Base-by-base conservation (phyloP, 2,888 invertebrate genomes). In the Tanytarsus gracilentus region DNA sequence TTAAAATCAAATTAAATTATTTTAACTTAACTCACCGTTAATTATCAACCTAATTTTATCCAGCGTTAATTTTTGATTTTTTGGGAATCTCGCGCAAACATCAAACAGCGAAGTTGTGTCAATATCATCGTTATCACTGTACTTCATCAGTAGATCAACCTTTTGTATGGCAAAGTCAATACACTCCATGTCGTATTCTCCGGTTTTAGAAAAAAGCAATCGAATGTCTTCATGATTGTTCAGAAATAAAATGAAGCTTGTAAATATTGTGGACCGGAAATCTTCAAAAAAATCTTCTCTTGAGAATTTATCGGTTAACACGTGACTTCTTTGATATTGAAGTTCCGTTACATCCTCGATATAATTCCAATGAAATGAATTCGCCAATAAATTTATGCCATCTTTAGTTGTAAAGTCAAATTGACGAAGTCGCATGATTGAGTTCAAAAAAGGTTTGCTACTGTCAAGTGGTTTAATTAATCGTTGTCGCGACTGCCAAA, bases 261-360 rank as follows among this genome's bases (percentile, higher is more conserved):
- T 79, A 65, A 87, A 85, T 1, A 88, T 84, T 8, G 86, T 87
- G 60, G 83, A 73, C 68, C 83, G 79, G 69, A 82, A 90, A 70
- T 90, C 89, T 18, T 59, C 8, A n/a, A 29, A 29, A 66, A 77
- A 63, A 78, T 80, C 65, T 75, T 77, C 11, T 76, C 78, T 7
- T 72, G 82, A 66, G 79, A 81, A 68, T 75, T 77, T 51, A 77
- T 81, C 60, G 6, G 8, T 25, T 5, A 60, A 53, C 83, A 82
- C 21, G 87, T 77, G 1, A 87, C 88, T 66, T 79, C 81, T 62
- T 79, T 79, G 91, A 68, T 81, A 83, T 61, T 80, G 79, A 36
- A 85, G 80, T 66, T 69, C 68, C 21, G 69, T 66, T 2, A 70
- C 64, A 4, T 69, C 69, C 7, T 68, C 66, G 48, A 70, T 68